Percentiles rank a stretch among this genome's conserved stretches.
Evolutionary conservation across 1,140 invertebrate genomes (phyloP).

Genomic region (Pentalonia nigronervosa): DNA sequence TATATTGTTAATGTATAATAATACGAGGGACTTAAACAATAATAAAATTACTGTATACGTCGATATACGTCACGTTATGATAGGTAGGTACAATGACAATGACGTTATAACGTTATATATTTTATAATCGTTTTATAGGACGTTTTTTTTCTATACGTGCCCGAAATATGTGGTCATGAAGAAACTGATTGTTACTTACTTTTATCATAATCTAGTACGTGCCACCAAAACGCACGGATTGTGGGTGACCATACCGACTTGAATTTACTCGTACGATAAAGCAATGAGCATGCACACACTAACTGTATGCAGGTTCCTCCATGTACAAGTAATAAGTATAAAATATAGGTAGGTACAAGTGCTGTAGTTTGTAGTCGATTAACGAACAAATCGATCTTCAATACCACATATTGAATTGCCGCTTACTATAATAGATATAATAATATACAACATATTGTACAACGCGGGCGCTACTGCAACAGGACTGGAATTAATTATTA

Average conservation of each 20-base stretch:
- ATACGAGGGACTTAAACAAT: not conserved
- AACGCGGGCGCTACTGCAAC: not conserved
- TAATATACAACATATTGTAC: not conserved
- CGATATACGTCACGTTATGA: not conserved
- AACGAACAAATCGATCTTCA: not conserved
- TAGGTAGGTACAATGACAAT: not conserved
- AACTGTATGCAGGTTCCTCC: not conserved
- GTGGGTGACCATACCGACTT: not conserved
- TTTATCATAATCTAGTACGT: not conserved
- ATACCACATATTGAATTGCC: not conserved
- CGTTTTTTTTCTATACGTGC: not conserved
- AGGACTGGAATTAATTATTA: not conserved
- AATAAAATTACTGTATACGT: not conserved
- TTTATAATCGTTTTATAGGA: not conserved
- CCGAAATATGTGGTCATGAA: not conserved
- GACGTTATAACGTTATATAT: not conserved
- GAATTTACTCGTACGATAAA: not conserved
- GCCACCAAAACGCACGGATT: not conserved
- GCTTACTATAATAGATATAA: not conserved
- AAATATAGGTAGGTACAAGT: not conserved
- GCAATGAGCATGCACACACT: not conserved
- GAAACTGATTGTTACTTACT: not conserved
- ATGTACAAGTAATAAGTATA: not conserved
- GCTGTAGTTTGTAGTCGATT: not conserved
- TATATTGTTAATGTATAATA: no score